phyloP scores from a whole-genome alignment of 2,797 vertebrate species.

The Mycteria americana region DNA sequence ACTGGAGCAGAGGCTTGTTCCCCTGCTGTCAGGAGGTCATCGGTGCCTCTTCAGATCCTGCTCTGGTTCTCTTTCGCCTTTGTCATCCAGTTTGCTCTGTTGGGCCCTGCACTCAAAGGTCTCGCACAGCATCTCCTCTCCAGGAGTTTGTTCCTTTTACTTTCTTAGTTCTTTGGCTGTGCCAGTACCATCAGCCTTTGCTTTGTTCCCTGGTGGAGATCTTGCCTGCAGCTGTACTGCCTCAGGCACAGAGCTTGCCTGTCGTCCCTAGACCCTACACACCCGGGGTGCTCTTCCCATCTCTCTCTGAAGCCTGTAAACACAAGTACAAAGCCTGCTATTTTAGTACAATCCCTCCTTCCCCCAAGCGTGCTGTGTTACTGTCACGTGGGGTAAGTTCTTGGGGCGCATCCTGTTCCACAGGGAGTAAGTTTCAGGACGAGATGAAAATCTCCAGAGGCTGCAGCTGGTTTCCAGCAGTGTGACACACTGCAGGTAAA shows the following conservation, averaged over 20 bases:
- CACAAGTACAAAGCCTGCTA: neutral
- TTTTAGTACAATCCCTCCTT: neutral
- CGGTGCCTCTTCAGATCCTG: slow-evolving; percentile 18
- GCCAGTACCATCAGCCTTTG: neutral
- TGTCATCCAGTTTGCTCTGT: neutral
- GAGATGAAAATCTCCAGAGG: neutral
- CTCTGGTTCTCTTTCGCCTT: neutral
- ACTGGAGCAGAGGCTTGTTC: neutral
- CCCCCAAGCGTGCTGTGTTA: neutral
- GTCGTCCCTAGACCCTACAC: neutral
- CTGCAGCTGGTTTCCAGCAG: neutral
- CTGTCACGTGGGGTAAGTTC: neutral
- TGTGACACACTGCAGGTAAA: neutral
- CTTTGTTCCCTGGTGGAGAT: neutral
- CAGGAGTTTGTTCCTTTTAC: neutral
- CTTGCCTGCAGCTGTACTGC: neutral
- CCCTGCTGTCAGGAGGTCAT: slow-evolving; percentile 17
- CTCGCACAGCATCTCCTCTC: neutral
- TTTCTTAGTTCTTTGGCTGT: neutral
- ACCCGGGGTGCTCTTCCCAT: neutral
- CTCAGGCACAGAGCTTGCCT: neutral
- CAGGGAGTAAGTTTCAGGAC: neutral
- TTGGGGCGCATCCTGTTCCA: neutral
- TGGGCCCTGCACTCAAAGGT: neutral
- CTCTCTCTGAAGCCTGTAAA: neutral